These are phyloP conservation scores for Deilephila porcellus DNA, from an alignment of 2,888 invertebrate species.

Conservation along the genomic window DNA sequence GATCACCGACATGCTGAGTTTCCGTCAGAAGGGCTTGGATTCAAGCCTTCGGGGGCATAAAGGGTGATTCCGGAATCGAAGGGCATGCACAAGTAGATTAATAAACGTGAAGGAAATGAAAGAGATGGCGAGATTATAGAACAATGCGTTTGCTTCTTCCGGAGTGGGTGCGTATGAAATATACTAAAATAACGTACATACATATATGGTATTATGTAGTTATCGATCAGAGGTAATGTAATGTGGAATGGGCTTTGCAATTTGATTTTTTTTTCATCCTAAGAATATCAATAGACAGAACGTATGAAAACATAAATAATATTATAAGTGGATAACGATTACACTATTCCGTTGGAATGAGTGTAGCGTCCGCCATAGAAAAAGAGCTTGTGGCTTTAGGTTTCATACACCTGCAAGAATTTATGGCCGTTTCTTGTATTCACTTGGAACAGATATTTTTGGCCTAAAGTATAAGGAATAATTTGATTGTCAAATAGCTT, in stretches of 20 bases:
- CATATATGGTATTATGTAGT: too few species aligned
- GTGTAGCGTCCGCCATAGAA: too few species aligned
- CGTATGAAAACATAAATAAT: too few species aligned
- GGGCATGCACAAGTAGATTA: conserved; percentile 19
- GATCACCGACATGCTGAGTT: conserved; percentile 17
- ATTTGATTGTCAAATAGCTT: too few species aligned
- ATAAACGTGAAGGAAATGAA: conserved; percentile 21
- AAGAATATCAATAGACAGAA: too few species aligned
- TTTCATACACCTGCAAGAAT: too few species aligned
- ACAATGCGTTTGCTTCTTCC: conserved; percentile 15
- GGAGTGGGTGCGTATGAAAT: background rate
- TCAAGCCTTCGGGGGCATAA: conserved; percentile 8
- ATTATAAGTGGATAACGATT: too few species aligned
- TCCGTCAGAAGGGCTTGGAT: conserved; percentile 13
- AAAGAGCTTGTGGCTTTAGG: too few species aligned
- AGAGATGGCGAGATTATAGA: conserved; percentile 4
- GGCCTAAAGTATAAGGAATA: too few species aligned
- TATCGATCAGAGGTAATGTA: background rate
- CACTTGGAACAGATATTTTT: too few species aligned
- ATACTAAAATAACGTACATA: background rate
- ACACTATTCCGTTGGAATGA: too few species aligned
- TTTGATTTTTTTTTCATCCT: background rate
- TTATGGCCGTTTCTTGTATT: too few species aligned
- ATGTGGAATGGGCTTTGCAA: background rate
- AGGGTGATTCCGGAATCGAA: conserved; percentile 22